Evolutionary conservation across 2,888 invertebrate genomes (phyloP).

Genomic region (Lydus trimaculatus): DNA sequence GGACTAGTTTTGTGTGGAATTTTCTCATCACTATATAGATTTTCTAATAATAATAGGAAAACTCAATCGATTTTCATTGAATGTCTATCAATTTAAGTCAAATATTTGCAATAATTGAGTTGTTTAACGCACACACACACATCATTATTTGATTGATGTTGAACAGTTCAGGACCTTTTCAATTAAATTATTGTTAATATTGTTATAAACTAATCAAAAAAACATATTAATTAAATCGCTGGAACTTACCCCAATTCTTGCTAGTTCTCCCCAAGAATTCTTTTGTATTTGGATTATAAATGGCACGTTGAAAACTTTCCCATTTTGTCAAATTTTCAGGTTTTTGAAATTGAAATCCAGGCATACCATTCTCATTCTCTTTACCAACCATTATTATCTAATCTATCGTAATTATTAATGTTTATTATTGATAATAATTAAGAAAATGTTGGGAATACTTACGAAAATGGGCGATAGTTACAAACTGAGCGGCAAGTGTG

Average conservation of each 20-base stretch:
- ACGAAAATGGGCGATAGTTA: no score
- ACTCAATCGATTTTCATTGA: background rate
- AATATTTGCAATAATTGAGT: background rate
- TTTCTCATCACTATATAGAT: slow-evolving; percentile 12
- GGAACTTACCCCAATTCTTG: slow-evolving; percentile 52
- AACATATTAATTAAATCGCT: background rate
- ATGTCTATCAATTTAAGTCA: background rate
- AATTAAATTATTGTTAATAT: no score
- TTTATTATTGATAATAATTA: background rate
- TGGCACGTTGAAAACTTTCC: slow-evolving; percentile 44
- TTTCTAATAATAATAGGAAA: background rate
- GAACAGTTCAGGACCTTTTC: background rate
- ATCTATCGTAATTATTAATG: no score
- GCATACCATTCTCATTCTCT: slow-evolving; percentile 48
- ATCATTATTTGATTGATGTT: background rate
- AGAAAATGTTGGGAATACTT: no score
- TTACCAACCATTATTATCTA: slow-evolving; percentile 38
- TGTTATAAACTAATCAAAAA: no score
- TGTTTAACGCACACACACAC: no score
- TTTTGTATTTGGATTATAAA: slow-evolving; percentile 49
- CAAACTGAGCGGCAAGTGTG: background rate
- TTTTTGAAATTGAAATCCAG: slow-evolving; percentile 47
- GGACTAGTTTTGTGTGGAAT: slow-evolving; percentile 30
- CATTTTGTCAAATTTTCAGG: slow-evolving; percentile 46
- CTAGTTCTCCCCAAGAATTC: slow-evolving; percentile 50